Percentiles rank a stretch among this genome's conserved stretches.
These are phyloP conservation scores for Rotaria sp. DNA, from an alignment of 2,888 invertebrate genomes.

Conservation along the genomic window DNA sequence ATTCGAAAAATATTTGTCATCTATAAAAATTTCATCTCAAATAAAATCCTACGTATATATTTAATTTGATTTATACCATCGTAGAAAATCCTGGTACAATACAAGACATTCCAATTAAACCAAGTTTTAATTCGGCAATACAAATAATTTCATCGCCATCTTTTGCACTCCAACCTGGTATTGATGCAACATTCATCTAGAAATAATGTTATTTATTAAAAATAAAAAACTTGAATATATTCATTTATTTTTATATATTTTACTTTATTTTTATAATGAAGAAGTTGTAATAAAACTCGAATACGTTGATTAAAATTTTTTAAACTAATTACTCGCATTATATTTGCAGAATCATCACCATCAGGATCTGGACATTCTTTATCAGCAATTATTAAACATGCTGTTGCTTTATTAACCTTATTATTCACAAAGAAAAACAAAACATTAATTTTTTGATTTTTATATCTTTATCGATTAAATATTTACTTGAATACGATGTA, in stretches of 20 bases:
- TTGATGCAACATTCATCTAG: slow-evolving; percentile 55
- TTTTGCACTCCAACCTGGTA: slow-evolving; percentile 99
- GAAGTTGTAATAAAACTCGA: slow-evolving; percentile 96
- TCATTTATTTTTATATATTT: not conserved
- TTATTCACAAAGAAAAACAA: slow-evolving; percentile 30
- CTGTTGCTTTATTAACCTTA: slow-evolving; percentile 75
- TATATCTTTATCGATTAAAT: no score
- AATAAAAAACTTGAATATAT: not conserved
- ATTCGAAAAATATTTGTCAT: slow-evolving; percentile 30
- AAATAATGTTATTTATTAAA: not conserved
- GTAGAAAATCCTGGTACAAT: slow-evolving; percentile 98
- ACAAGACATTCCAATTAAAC: slow-evolving; percentile 98
- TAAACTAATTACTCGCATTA: slow-evolving; percentile 99
- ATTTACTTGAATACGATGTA: slow-evolving; percentile 84
- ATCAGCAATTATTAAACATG: slow-evolving; percentile 96
- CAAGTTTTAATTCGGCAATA: slow-evolving; percentile 92
- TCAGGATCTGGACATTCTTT: slow-evolving; percentile 99
- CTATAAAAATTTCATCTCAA: not conserved
- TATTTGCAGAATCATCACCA: slow-evolving; percentile 99
- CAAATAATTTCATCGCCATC: slow-evolving; percentile 99
- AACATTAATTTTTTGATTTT: not conserved
- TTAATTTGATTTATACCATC: slow-evolving; percentile 50
- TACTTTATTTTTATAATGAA: slow-evolving; percentile 99
- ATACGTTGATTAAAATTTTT: slow-evolving; percentile 99
- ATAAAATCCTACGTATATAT: not conserved